A percentile compares a stretch with the other conserved stretches of the same genome.
phyloP scores from a whole-genome alignment of 2,888 invertebrate genomes.

The Mechanitis messenoides region DNA sequence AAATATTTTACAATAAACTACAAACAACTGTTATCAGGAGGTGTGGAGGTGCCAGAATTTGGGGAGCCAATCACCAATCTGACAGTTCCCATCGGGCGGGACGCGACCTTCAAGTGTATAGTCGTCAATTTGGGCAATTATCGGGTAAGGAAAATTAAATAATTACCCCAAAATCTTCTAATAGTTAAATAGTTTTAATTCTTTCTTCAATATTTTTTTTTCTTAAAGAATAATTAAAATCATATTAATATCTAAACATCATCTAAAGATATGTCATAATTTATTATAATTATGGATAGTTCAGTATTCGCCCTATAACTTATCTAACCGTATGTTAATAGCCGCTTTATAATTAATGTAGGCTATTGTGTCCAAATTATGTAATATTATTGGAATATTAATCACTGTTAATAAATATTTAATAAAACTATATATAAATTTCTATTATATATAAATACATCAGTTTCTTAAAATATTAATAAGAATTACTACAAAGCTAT shows the following conservation, averaged over 20 bases:
- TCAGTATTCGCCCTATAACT: background rate
- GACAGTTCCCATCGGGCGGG: constrained; percentile 89
- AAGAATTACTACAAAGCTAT: too few species aligned
- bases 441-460: too few species aligned
- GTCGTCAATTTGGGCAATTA: constrained; percentile 92
- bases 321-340: background rate
- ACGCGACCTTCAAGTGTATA: constrained; percentile 91
- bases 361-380: background rate
- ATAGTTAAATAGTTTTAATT: background rate
- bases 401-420: background rate
- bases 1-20: too few species aligned
- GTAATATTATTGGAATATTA: background rate
- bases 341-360: background rate
- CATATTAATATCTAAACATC: too few species aligned
- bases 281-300: constrained; percentile 1
- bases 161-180: background rate
- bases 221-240: too few species aligned
- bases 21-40: constrained; percentile 62
- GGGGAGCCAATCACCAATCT: constrained; percentile 89
- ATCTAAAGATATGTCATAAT: too few species aligned
- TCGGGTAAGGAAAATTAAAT: constrained; percentile 79
- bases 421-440: too few species aligned
- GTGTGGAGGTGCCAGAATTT: constrained; percentile 87
- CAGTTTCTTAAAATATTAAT: too few species aligned
- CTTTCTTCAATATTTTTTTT: too few species aligned